Conservation (phyloP, 2,888 invertebrate species). For the Anticlea derivata region DNA sequence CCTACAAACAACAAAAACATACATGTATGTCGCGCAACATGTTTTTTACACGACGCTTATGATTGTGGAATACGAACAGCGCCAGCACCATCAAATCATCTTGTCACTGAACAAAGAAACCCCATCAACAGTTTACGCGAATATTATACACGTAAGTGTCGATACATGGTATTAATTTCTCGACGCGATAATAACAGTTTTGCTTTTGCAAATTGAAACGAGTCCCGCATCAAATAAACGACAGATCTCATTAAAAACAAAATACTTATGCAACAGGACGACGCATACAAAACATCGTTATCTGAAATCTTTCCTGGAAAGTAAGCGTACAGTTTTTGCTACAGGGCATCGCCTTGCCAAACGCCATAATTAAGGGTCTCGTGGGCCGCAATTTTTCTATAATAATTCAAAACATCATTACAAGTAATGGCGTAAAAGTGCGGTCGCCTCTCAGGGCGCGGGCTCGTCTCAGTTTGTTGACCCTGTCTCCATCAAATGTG, state of each 20-base stretch:
- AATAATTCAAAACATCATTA: conserved; percentile 70
- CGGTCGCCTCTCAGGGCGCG: conserved; percentile 52
- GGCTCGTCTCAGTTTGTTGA: conserved; percentile 70
- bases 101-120: conserved; percentile 17
- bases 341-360: conserved; percentile 51
- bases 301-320: conserved; percentile 51
- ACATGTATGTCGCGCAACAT: conserved; percentile 20
- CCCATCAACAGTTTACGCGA: conserved; percentile 10
- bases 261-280: conserved; percentile 33
- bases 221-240: conserved; percentile 4
- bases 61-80: conserved; percentile 8
- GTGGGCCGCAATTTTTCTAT: conserved; percentile 56
- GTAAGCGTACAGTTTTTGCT: conserved; percentile 40
- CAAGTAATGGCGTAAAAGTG: conserved; percentile 68
- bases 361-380: conserved; percentile 54
- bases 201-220: conserved; percentile 15
- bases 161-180: conserved; percentile 14
- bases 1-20: conserved; percentile 21
- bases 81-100: conserved; percentile 17
- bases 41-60: conserved; percentile 16
- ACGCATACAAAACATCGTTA: conserved; percentile 41
- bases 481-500: conserved; percentile 73
- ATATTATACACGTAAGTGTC: conserved; percentile 15
- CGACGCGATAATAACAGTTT: conserved; percentile 16
- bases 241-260: conserved; percentile 16